Base-by-base conservation (phyloP, 2,797 vertebrate genomes). In the Alosa sapidissima region DNA sequence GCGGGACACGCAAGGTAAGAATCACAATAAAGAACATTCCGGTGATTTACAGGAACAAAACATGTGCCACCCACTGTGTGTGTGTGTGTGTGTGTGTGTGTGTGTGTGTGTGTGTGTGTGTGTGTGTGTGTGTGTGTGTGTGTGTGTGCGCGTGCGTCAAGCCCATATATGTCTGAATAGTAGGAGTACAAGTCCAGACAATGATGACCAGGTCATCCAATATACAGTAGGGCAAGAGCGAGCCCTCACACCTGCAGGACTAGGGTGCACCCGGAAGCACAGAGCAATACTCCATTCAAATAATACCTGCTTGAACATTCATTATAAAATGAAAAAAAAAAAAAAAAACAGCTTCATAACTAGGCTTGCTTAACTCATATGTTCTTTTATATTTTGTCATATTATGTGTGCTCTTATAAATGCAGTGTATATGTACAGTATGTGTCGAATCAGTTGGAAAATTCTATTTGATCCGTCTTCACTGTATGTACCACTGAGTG, bases 21-120 rank as follows among this genome's bases (percentile, higher is more conserved):
- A 75, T 41, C 36, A 75, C 33, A 75, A 75, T 41, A 45, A 75
- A 75, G 68, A 75, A 45, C 68, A 75, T 75, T 75, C 68, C 68
- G 36, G 68, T 75, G 41, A 87, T 82, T 84, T 85, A 84, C 28
- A 24, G 36, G 68, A 41, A 75, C 68, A 75, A 41, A 75, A 75
- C 68, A 75, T 19, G 36, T 75, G 36, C 68, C 68, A 75, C 68
- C 68, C 36, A 60, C 33, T 54, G 36, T 28, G 54, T 54, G 82
- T 81, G 2, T 9, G 24, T 54, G 82, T 81, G 2, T 9, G 24
- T n/a, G 19, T 33, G 62, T 28, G 28, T 68, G 24, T 68, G 0
- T 33, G 33, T 45, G 68, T 75, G 68, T 19, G 36, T 75, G 68
- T 75, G 68, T 68, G 68, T 75, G 68, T 41, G 68, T 5, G 36